A percentile compares a stretch with the other conserved stretches of the same genome.
Conservation (phyloP, 1,140 invertebrate species). For the Drosophila pseudoananassae region DNA sequence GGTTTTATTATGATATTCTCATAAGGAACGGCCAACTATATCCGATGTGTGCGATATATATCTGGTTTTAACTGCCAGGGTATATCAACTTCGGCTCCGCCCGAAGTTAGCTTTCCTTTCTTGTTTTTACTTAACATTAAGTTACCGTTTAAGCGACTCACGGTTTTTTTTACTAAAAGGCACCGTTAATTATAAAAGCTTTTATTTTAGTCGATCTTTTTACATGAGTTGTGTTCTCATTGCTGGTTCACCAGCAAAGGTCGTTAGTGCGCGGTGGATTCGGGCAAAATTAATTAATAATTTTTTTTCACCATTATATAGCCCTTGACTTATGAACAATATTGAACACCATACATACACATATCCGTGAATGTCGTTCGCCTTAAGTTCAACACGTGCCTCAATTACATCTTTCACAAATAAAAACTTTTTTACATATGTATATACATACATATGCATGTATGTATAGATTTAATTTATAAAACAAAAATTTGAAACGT, state of each 20-base stretch:
- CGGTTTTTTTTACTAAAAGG: background rate
- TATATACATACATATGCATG: background rate
- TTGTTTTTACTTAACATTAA: too few relatives aligned
- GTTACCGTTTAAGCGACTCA: background rate
- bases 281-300: conserved; percentile 20
- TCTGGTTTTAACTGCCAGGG: too few relatives aligned
- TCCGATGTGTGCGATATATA: too few relatives aligned
- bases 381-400: too few relatives aligned
- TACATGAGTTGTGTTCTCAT: background rate
- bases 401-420: background rate
- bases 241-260: conserved; percentile 16
- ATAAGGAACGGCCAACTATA: too few relatives aligned
- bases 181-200: background rate
- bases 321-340: background rate
- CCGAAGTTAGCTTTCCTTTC: too few relatives aligned
- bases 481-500: background rate
- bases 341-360: too few relatives aligned
- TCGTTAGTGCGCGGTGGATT: conserved; percentile 1
- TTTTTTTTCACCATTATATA: conserved; percentile 7
- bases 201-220: conserved; percentile 3
- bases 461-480: background rate
- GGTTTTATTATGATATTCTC: too few relatives aligned
- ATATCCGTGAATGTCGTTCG: too few relatives aligned
- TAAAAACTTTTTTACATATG: background rate
- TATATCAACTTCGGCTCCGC: too few relatives aligned